Conservation (phyloP, 2,113 vertebrate genomes). For the Theristicus caerulescens region DNA sequence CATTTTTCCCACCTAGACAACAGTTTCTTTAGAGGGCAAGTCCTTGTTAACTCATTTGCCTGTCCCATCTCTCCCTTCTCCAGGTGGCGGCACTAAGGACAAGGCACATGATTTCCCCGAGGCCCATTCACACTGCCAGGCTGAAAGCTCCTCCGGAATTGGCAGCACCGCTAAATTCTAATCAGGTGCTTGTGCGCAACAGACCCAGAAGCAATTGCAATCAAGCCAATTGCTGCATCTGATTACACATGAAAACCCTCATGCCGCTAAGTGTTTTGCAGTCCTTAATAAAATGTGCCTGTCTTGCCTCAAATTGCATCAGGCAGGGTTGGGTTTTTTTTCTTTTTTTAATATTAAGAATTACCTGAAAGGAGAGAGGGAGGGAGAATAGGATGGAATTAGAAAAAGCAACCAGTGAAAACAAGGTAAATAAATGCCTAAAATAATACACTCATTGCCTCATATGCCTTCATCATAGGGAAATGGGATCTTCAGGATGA, state of each 20-base stretch:
- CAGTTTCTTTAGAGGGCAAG: background rate
- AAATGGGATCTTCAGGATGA: background rate
- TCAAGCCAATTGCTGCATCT: conserved; percentile 65
- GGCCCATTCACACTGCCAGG: fast-evolving
- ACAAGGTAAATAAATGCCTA: background rate
- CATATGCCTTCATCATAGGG: background rate
- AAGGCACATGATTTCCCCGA: background rate
- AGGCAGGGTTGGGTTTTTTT: background rate
- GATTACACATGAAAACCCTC: conserved; percentile 58
- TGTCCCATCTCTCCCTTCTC: background rate
- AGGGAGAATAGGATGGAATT: background rate
- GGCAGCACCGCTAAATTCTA: conserved; percentile 26
- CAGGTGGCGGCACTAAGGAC: background rate
- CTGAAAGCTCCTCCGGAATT: conserved; percentile 15
- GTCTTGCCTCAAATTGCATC: conserved; percentile 19
- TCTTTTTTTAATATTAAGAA: background rate
- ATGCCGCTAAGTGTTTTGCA: background rate
- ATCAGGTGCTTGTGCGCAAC: conserved; percentile 55
- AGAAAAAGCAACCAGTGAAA: background rate
- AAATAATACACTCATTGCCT: background rate
- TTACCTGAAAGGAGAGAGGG: background rate
- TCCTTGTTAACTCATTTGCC: background rate
- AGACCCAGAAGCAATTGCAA: conserved; percentile 61
- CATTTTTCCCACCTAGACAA: background rate
- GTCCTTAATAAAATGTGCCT: conserved; percentile 54